A percentile compares a stretch with the other conserved stretches of the same genome.
phyloP scores from a whole-genome alignment of 2,888 invertebrate species.

The Asteroscopus sphinx region DNA sequence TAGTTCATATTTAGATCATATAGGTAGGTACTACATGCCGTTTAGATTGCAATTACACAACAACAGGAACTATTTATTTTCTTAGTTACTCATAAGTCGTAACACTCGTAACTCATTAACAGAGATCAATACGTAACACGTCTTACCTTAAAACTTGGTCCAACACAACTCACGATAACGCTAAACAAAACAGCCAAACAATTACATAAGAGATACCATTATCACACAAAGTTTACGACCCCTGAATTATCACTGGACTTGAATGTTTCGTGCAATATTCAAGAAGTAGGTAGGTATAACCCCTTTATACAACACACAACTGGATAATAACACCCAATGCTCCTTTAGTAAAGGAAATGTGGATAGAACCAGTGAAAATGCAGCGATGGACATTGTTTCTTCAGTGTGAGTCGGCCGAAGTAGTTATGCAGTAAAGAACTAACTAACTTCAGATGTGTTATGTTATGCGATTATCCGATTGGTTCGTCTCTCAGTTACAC shows the following conservation, averaged over 20 bases:
- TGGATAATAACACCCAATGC: neutral
- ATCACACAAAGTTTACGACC: conserved; percentile 74
- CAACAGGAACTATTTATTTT: conserved; percentile 1
- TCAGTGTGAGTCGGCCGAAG: neutral
- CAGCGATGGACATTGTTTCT: neutral
- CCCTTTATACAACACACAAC: neutral
- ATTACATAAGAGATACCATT: conserved; percentile 62
- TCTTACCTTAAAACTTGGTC: conserved; percentile 27
- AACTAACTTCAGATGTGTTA: conserved; percentile 43
- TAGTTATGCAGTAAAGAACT: neutral
- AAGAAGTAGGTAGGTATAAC: neutral
- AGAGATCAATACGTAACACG: conserved; percentile 4
- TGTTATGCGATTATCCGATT: conserved; percentile 42
- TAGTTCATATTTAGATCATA: too few relatives aligned
- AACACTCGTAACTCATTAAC: conserved; percentile 10
- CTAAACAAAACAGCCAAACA: conserved; percentile 21
- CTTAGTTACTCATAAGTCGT: conserved; percentile 2
- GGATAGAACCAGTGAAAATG: neutral
- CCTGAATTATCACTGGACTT: conserved; percentile 41
- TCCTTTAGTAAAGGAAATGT: neutral
- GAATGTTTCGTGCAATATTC: conserved; percentile 9
- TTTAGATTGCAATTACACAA: neutral
- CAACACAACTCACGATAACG: conserved; percentile 14
- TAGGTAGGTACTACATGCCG: too few relatives aligned
- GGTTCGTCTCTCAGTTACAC: conserved; percentile 10